These are phyloP conservation scores for Carcina quercana DNA, from an alignment of 2,888 invertebrate genomes.

Conservation along the genomic window DNA sequence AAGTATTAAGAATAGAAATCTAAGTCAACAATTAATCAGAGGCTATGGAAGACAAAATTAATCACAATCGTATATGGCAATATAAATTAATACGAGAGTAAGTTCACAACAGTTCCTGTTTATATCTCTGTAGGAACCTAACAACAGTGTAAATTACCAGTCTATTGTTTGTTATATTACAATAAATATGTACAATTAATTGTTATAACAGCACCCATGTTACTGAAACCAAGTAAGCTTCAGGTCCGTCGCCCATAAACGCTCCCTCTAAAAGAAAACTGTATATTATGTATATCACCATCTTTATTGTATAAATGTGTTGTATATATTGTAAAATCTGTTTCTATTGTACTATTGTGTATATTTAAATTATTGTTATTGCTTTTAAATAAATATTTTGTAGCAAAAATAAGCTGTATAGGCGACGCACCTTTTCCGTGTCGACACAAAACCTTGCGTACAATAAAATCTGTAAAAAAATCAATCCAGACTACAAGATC, in stretches of 20 bases:
- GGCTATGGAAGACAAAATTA: conserved; percentile 8
- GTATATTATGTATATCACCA: conserved; percentile 56
- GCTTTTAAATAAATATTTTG: conserved; percentile 61
- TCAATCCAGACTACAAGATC: conserved; percentile 75
- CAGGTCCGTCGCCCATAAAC: conserved; percentile 46
- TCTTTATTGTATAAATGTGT: conserved; percentile 56
- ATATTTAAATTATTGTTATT: conserved; percentile 48
- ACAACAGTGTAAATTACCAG: conserved; percentile 71
- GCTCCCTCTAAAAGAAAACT: conserved; percentile 45
- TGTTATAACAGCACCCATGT: conserved; percentile 69
- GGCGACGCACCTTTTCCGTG: conserved; percentile 42
- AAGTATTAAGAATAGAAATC: too few species aligned
- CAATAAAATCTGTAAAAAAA: conserved; percentile 70
- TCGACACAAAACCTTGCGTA: conserved; percentile 40
- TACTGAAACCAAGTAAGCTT: conserved; percentile 50
- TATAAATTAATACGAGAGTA: not conserved
- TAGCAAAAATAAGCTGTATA: conserved; percentile 63
- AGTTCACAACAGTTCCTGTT: conserved; percentile 37
- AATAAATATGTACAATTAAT: conserved; percentile 72
- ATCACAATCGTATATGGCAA: conserved; percentile 5
- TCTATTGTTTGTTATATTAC: conserved; percentile 69
- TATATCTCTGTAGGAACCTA: conserved; percentile 71
- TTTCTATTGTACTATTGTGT: conserved; percentile 53
- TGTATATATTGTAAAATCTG: conserved; percentile 48
- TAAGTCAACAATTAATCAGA: too few species aligned